phyloP scores from a whole-genome alignment of 2,113 vertebrate genomes.

The Egretta garzetta region DNA sequence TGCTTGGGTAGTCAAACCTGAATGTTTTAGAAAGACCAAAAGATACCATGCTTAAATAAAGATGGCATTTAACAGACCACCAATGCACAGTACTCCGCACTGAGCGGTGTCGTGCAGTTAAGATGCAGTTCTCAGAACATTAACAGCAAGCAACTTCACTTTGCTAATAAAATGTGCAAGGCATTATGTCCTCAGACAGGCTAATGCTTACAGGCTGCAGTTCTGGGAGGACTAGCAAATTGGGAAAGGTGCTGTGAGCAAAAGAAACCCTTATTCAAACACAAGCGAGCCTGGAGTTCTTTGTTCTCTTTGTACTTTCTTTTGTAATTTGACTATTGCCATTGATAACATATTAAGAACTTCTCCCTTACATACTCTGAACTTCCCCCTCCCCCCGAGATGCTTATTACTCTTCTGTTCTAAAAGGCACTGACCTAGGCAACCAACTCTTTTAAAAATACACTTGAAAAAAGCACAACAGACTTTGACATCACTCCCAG shows the following conservation, averaged over 20 bases:
- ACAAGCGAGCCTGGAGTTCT: neutral
- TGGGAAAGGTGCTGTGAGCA: neutral
- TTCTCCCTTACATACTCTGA: neutral
- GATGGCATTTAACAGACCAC: neutral
- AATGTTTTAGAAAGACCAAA: neutral
- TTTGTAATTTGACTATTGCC: neutral
- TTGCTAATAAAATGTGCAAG: rapidly evolving
- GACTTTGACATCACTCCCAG: too few relatives aligned
- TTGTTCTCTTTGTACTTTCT: neutral
- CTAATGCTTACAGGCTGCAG: neutral
- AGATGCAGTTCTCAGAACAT: neutral
- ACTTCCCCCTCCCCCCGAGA: rapidly evolving
- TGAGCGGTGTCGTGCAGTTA: rapidly evolving
- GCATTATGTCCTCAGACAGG: neutral
- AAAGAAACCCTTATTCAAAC: neutral
- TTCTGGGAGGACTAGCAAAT: neutral
- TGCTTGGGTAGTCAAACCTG: neutral
- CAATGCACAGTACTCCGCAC: rapidly evolving
- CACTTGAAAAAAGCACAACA: neutral
- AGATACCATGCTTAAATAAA: neutral
- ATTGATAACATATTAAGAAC: neutral
- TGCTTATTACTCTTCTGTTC: neutral
- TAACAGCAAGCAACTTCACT: neutral
- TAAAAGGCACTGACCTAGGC: neutral
- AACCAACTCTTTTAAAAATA: neutral